Evolutionary conservation across 2,888 invertebrate genomes (phyloP).

Genomic region (Choreutis nemorana): DNA sequence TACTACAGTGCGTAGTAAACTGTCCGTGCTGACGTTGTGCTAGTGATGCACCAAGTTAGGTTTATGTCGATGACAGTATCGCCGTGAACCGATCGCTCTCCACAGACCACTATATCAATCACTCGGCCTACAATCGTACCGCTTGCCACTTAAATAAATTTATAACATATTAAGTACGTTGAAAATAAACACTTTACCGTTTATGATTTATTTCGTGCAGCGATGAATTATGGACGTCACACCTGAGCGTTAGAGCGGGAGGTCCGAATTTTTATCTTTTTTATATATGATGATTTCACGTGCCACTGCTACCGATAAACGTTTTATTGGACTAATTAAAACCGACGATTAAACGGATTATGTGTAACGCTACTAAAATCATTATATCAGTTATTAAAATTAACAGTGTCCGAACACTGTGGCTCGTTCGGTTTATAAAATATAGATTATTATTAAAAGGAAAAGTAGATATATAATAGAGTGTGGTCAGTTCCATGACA

Average conservation of each 20-base stretch:
- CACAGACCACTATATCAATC: slow-evolving; percentile 59
- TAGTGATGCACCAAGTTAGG: too few species aligned
- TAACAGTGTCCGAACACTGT: too few species aligned
- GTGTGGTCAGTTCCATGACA: slow-evolving; percentile 54
- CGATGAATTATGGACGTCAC: slow-evolving; percentile 57
- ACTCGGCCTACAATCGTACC: slow-evolving; percentile 51
- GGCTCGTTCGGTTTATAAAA: too few species aligned
- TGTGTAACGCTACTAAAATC: slow-evolving; percentile 40
- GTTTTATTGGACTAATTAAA: slow-evolving; percentile 63
- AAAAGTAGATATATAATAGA: slow-evolving; percentile 28
- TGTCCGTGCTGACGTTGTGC: not conserved
- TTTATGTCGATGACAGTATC: slow-evolving; percentile 36
- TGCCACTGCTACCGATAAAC: slow-evolving; percentile 53
- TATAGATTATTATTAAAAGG: too few species aligned
- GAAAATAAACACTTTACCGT: slow-evolving; percentile 62
- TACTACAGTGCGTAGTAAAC: too few species aligned
- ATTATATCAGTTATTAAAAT: too few species aligned
- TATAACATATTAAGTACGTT: slow-evolving; percentile 65
- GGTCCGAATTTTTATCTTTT: slow-evolving; percentile 42
- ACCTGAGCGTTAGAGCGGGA: slow-evolving; percentile 43
- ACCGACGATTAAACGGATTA: slow-evolving; percentile 41
- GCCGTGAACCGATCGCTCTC: slow-evolving; percentile 39
- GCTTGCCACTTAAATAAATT: slow-evolving; percentile 64
- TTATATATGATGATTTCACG: slow-evolving; percentile 50
- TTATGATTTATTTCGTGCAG: slow-evolving; percentile 62